Evolutionary conservation across 2,113 vertebrate species (phyloP).

Genomic region (Bubo scandiacus): DNA sequence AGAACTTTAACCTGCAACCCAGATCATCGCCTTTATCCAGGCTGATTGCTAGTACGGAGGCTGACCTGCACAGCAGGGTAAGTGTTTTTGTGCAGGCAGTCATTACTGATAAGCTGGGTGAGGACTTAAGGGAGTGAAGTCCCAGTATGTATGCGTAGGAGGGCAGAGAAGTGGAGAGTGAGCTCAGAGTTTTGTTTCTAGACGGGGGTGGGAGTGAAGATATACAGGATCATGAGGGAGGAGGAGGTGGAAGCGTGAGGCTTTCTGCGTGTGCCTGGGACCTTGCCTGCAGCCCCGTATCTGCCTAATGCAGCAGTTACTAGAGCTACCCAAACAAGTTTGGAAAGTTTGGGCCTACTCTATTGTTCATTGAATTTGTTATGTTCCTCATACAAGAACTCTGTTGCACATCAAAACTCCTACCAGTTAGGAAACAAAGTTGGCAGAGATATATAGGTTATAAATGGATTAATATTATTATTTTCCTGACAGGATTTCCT

Average conservation of each 20-base stretch:
- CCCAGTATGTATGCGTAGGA: fast-evolving
- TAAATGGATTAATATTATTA: not conserved
- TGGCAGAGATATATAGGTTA: not conserved
- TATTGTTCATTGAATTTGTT: not conserved
- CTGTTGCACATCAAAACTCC: not conserved
- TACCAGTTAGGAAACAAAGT: not conserved
- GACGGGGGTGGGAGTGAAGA: not conserved
- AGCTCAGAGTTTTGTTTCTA: not conserved
- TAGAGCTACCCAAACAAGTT: not conserved
- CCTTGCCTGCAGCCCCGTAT: not conserved
- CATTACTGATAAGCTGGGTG: not conserved
- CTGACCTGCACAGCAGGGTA: not conserved
- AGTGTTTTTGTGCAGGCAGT: not conserved
- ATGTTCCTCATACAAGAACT: not conserved
- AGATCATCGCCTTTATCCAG: not conserved
- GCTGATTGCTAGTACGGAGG: not conserved
- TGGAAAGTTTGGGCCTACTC: not conserved
- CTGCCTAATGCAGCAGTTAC: not conserved
- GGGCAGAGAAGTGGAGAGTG: not conserved
- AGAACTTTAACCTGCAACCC: not conserved
- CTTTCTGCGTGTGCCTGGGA: not conserved
- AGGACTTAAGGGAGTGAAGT: not conserved
- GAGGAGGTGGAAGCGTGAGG: not conserved
- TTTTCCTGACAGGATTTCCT: not conserved
- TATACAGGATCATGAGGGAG: not conserved